These are phyloP conservation scores for Sinohyriopsis cumingii DNA, from an alignment of 2,888 invertebrate species.

Conservation along the genomic window DNA sequence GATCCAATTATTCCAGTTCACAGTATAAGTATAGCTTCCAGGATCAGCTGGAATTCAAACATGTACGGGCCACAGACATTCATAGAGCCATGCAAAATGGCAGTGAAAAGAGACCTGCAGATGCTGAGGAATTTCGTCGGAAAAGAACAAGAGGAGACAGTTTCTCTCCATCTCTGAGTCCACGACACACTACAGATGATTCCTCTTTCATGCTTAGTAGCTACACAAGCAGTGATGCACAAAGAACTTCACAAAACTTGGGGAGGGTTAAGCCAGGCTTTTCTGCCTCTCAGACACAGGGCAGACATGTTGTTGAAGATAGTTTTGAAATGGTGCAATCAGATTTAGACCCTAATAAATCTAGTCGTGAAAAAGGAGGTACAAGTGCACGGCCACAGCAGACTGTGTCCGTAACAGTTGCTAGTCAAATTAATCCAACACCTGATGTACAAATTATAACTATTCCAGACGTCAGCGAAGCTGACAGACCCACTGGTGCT, in stretches of 20 bases:
- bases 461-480: constrained; percentile 19
- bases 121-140: constrained; percentile 4
- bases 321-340: constrained; percentile 31
- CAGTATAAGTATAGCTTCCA: constrained; percentile 23
- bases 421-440: constrained; percentile 18
- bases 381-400: constrained; percentile 18
- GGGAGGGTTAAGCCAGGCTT: constrained; percentile 1
- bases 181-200: background rate
- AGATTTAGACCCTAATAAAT: constrained; percentile 18
- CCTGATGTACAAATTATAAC: constrained; percentile 27
- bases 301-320: constrained; percentile 29
- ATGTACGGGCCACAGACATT: constrained; percentile 29
- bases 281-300: constrained; percentile 7
- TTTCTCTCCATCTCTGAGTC: too few species aligned
- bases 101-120: constrained; percentile 22
- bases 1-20: constrained; percentile 9
- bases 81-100: constrained; percentile 27
- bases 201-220: constrained; percentile 2
- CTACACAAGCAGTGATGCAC: constrained; percentile 22
- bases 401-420: constrained; percentile 21
- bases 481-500: constrained; percentile 1
- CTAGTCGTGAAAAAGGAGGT: constrained; percentile 11
- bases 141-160: background rate
- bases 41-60: constrained; percentile 31
- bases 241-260: constrained; percentile 25